Percentiles rank a stretch among this genome's conserved stretches.
These are phyloP conservation scores for Capromys pilorides DNA, from an alignment of 2,797 vertebrate species.

Conservation along the genomic window DNA sequence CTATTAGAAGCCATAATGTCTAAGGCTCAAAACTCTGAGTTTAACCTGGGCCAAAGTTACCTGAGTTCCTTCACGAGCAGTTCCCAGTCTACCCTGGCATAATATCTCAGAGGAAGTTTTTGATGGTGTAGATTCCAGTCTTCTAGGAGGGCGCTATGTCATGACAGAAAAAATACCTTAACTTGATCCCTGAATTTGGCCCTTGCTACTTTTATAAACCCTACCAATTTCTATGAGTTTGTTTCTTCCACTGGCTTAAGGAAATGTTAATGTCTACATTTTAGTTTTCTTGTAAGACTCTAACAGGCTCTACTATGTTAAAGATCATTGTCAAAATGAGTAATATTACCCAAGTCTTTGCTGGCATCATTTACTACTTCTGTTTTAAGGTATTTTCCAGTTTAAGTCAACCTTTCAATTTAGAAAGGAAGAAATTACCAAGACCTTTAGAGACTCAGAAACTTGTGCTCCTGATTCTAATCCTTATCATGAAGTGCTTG, in stretches of 20 bases:
- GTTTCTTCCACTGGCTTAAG: not conserved
- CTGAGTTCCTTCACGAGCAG: not conserved
- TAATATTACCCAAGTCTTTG: not conserved
- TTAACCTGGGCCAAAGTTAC: not conserved
- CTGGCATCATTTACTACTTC: not conserved
- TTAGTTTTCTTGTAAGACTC: slow-evolving; percentile 36
- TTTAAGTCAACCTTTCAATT: slow-evolving; percentile 36
- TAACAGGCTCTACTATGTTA: slow-evolving; percentile 2
- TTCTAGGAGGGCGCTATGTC: not conserved
- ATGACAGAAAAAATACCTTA: slow-evolving; percentile 9
- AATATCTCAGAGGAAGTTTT: not conserved
- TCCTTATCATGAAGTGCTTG: not conserved
- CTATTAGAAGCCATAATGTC: not conserved
- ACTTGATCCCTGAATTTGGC: slow-evolving; percentile 14
- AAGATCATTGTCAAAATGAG: not conserved
- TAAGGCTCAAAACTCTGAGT: not conserved
- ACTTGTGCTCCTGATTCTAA: not conserved
- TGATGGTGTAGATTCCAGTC: not conserved
- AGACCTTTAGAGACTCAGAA: not conserved
- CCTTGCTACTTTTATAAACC: not conserved
- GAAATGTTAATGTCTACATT: not conserved
- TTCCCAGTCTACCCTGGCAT: not conserved
- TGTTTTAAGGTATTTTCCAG: not conserved
- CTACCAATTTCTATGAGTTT: not conserved
- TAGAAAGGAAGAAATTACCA: slow-evolving; percentile 41